Percentiles rank a stretch among this genome's conserved stretches.
Conservation (phyloP, 1,140 invertebrate genomes). For the Dufourea novaeangliae region DNA sequence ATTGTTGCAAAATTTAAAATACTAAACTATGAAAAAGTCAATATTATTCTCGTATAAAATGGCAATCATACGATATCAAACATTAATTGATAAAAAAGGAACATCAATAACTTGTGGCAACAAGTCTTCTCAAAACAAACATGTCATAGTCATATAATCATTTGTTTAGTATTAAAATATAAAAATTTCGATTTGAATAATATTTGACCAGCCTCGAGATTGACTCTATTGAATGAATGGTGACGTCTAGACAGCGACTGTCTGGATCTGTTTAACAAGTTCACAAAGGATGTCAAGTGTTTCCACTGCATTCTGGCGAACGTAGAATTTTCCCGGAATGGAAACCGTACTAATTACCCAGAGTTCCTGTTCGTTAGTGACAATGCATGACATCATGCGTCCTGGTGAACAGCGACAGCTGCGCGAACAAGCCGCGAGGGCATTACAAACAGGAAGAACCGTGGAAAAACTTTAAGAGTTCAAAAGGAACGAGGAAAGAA, state of each 20-base stretch:
- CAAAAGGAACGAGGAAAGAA: background rate
- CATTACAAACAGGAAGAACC: slow-evolving; percentile 1
- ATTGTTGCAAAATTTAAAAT: too few relatives aligned
- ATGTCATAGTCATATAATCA: too few relatives aligned
- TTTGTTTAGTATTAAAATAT: too few relatives aligned
- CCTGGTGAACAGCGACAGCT: background rate
- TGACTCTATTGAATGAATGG: background rate
- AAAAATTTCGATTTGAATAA: background rate
- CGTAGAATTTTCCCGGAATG: background rate
- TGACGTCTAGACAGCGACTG: background rate
- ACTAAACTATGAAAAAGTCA: too few relatives aligned
- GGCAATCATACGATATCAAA: too few relatives aligned
- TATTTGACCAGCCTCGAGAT: background rate
- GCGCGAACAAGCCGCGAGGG: background rate
- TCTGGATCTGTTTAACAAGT: background rate
- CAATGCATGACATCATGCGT: slow-evolving; percentile 13
- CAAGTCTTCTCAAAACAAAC: too few relatives aligned
- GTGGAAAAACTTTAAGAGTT: background rate
- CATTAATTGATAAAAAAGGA: too few relatives aligned
- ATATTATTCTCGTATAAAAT: too few relatives aligned
- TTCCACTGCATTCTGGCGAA: background rate
- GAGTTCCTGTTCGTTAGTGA: slow-evolving; percentile 18
- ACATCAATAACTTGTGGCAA: too few relatives aligned
- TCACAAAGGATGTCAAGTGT: slow-evolving; percentile 6
- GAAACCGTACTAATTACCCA: slow-evolving; percentile 13